These are phyloP conservation scores for Chaetorhynchus papuensis DNA, from an alignment of 2,113 vertebrate genomes.

Conservation along the genomic window DNA sequence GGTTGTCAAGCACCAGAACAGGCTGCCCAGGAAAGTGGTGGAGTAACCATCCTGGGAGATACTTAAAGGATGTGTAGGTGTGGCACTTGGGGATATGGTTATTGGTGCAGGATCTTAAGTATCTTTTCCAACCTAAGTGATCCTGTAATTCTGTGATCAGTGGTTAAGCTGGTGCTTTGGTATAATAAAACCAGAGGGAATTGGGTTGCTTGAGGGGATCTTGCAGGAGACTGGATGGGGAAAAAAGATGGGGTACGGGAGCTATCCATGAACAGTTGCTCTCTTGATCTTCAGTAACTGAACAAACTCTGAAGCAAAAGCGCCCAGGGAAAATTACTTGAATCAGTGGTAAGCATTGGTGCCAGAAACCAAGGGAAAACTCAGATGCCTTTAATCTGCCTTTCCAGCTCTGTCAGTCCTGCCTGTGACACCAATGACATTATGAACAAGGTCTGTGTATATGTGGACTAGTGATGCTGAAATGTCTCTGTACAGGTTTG, in stretches of 20 bases:
- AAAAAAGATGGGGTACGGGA: not conserved
- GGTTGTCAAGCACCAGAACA: accelerated
- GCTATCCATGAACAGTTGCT: not conserved
- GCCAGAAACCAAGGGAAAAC: not conserved
- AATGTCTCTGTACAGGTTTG: accelerated
- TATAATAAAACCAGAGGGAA: not conserved
- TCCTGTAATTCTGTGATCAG: not conserved
- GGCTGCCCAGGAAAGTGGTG: not conserved
- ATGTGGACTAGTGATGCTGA: not conserved
- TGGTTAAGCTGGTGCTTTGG: not conserved
- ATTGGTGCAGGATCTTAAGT: not conserved
- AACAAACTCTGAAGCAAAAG: not conserved
- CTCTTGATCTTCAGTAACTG: not conserved
- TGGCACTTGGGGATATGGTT: not conserved
- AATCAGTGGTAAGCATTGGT: not conserved
- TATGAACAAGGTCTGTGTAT: not conserved
- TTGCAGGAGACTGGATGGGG: not conserved
- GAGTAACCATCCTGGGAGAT: not conserved
- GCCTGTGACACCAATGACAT: not conserved
- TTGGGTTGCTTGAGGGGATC: not conserved
- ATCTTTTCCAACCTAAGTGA: not conserved
- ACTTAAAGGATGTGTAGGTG: not conserved
- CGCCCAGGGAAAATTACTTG: not conserved
- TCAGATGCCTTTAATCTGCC: not conserved
- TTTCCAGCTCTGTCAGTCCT: not conserved